Conservation (phyloP, 1,140 invertebrate species). For the Monomorium pharaonis region DNA sequence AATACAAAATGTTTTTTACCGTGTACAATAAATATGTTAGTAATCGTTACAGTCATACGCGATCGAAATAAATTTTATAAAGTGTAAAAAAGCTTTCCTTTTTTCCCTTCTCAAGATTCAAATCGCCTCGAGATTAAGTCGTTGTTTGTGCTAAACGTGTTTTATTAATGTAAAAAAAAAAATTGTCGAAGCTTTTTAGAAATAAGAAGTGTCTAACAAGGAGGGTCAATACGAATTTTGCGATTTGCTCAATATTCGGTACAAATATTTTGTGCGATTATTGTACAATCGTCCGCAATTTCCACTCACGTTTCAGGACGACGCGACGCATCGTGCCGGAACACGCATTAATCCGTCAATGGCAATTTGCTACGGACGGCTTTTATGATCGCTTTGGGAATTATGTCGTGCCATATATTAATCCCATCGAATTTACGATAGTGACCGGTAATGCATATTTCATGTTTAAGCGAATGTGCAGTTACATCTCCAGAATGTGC, state of each 20-base stretch:
- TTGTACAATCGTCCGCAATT: conserved; percentile 26
- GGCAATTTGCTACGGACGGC: conserved; percentile 47
- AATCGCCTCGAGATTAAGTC: background rate
- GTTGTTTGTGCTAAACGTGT: background rate
- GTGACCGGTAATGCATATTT: conserved; percentile 32
- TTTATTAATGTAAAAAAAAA: background rate
- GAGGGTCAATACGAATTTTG: background rate
- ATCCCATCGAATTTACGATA: conserved; percentile 40
- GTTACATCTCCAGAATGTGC: background rate
- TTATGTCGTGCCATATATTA: conserved; percentile 49
- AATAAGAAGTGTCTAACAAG: background rate
- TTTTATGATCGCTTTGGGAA: conserved; percentile 36
- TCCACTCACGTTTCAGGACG: conserved; percentile 13
- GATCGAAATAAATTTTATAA: background rate
- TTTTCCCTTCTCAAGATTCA: background rate
- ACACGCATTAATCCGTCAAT: conserved; percentile 44
- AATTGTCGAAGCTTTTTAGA: background rate
- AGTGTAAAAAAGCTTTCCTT: background rate
- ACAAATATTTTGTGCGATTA: conserved; percentile 40
- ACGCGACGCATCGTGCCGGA: background rate
- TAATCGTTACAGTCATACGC: background rate
- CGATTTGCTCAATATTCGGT: background rate
- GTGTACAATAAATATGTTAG: background rate
- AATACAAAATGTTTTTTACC: no score
- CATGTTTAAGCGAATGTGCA: background rate